Evolutionary conservation across 2,113 vertebrate genomes (phyloP), one percentile per base, ranked within the genome.

Genomic region (Brevimyrus niger): DNA sequence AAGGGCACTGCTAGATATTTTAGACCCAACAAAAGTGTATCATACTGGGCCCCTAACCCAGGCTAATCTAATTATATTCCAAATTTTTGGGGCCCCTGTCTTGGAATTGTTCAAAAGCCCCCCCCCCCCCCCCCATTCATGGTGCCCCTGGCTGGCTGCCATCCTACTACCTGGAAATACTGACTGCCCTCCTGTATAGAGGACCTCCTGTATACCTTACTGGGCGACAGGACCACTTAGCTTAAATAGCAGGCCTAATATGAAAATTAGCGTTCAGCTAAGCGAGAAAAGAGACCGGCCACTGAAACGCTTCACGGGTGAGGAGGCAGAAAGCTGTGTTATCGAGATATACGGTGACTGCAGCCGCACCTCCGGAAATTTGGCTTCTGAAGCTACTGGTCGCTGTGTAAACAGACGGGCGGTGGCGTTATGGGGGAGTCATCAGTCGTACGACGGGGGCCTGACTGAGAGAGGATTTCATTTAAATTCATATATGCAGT

Each of bases 251-350:
- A 94, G 93, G 92, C 91, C 94, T 94, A 94, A 94, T 95, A 95
- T 91, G 92, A 95, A 95, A 94, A 96, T 95, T 94, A 95, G 93
- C 90, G 90, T 92, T 92, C 90, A 91, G 91, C 93, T 93, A 92
- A 90, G 92, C 93, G 89, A 93, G 93, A 95, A 94, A 94, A 92
- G 91, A 92, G 91, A 92, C 73, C 90, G 93, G 89, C 93, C 94
- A 94, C 95, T 93, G 94, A 94, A 94, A 47, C 89, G 90, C 88
- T 82, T 92, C 90, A 87, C 91, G 92, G 92, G 88, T 93, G 93
- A 93, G 90, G 92, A 94, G 94, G 92, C 89, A 91, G 92, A 94
- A 92, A 94, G 90, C 90, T 90, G 90, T 92, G 93, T 94, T 95
- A 96, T 94, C 92, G 93, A 94, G 93, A 90, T 93, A 94, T 95